Evolutionary conservation across 2,113 vertebrate species (phyloP), one percentile per base, ranked within the genome.

Genomic region (Limanda limanda): DNA sequence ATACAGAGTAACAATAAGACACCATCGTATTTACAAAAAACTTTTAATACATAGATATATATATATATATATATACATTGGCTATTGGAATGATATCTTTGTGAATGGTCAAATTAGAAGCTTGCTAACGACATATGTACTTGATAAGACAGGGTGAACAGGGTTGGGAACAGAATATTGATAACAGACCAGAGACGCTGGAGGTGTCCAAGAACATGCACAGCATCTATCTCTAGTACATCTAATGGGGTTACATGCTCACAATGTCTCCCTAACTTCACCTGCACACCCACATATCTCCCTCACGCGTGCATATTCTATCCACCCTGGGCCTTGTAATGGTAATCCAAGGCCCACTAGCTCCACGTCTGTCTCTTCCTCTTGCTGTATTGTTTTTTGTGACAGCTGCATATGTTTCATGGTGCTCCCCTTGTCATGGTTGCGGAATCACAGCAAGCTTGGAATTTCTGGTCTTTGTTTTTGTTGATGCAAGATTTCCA

Each of bases 361-460:
- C 79, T 77, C 82, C 79, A 83, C 89, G 75, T 84, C 70, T 90
- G 58, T 90, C 84, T 91, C 78, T 86, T 84, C 81, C 81, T 92
- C 70, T 78, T n/a, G 88, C 79, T 84, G 35, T 90, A 78, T 85
- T 63, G 40, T 47, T 74, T 86, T 86, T 84, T 89, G 88, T 93
- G 90, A 91, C 84, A 83, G 92, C 93, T 93, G 87, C 89, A 90
- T 93, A 87, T 71, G 85, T 91, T 81, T 92, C 94, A 93, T 95
- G 95, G 94, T 97, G 95, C 94, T 81, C 65, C 86, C 88, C 95
- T 96, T 95, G 95, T 98, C 95, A 96, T 97, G 94, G 95, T 96
- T 95, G 94, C 93, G 89, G 95, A 95, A 95, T 96, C 96, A 95
- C 95, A 95, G 95, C 92, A 95, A 97, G 95, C 94, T 96, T 97